phyloP scores from a whole-genome alignment of 2,797 vertebrate species.

The Sitta carolinensis region DNA sequence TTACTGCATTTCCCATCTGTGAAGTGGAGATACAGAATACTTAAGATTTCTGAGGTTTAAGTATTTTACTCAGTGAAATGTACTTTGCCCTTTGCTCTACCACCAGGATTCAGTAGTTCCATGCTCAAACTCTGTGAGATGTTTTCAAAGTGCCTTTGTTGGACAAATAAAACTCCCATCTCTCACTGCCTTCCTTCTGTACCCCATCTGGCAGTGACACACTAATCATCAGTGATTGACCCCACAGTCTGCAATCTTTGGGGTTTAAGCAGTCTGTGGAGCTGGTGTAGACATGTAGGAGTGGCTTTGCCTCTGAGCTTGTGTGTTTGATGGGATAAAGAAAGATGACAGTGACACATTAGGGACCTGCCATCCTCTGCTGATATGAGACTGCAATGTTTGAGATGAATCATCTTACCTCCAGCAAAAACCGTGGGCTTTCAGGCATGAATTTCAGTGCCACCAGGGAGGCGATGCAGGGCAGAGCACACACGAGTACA shows the following conservation, averaged over 20 bases:
- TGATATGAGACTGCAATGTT: neutral
- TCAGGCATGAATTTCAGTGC: constrained; percentile 95
- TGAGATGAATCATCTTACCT: constrained; percentile 80
- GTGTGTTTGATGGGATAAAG: neutral
- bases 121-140: neutral
- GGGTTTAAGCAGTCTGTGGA: neutral
- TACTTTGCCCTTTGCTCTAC: neutral
- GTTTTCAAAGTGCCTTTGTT: neutral
- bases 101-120: neutral
- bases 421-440: constrained; percentile 94
- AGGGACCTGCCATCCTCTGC: neutral
- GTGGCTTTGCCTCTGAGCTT: neutral
- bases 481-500: constrained; percentile 90
- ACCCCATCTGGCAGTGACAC: neutral
- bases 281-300: neutral
- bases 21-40: neutral
- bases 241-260: neutral
- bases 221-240: neutral
- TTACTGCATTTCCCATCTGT: neutral
- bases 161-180: neutral
- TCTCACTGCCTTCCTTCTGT: neutral
- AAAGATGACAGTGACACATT: neutral
- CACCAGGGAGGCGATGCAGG: constrained; percentile 85
- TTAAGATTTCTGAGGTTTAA: neutral
- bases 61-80: neutral